Percentiles rank a stretch among this genome's conserved stretches.
Conservation (phyloP, 2,113 vertebrate genomes). For the Myodes glareolus region DNA sequence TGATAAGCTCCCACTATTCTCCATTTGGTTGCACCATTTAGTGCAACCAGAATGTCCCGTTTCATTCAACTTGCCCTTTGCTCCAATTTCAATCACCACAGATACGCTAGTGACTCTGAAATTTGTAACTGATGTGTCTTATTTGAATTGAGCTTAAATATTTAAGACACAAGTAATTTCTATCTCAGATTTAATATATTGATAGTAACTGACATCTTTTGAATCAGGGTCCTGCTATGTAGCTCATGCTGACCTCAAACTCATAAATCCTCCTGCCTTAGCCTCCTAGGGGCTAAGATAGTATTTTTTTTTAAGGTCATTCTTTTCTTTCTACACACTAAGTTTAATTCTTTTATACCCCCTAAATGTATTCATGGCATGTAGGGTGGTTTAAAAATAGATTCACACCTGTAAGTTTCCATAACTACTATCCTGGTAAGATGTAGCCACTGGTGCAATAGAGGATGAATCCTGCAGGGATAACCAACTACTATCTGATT, state of each 20-base stretch:
- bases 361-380: not conserved
- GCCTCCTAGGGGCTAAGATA: not conserved
- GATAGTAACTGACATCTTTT: not conserved
- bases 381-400: not conserved
- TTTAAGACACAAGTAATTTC: not conserved
- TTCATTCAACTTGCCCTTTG: not conserved
- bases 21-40: not conserved
- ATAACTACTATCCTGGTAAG: not conserved
- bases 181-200: slow-evolving; percentile 7
- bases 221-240: not conserved
- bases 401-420: not conserved
- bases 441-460: not conserved
- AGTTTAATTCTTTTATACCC: not conserved
- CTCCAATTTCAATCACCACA: not conserved
- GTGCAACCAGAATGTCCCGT: not conserved
- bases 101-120: not conserved
- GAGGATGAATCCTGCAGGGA: not conserved
- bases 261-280: not conserved
- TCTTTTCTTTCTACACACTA: not conserved
- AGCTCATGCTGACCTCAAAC: not conserved
- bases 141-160: not conserved
- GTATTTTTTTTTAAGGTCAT: not conserved
- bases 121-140: not conserved
- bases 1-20: not conserved
- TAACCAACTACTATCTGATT: not conserved